phyloP scores from a whole-genome alignment of 2,797 vertebrate genomes.

The Borostomias antarcticus region DNA sequence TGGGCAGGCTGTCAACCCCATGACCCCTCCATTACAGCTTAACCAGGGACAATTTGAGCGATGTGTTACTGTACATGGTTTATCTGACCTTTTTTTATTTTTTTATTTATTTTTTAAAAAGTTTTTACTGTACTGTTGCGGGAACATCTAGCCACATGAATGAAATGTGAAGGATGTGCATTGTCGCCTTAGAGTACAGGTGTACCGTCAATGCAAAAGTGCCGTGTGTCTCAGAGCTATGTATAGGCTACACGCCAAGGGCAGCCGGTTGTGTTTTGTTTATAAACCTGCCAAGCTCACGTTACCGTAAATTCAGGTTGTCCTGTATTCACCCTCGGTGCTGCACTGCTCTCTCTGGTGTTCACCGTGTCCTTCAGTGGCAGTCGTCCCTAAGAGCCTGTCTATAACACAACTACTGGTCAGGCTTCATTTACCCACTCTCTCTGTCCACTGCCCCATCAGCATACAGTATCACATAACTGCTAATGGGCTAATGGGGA shows the following conservation, averaged over 20 bases:
- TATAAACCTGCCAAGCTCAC: slow-evolving; percentile 54
- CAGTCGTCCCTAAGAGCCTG: slow-evolving; percentile 54
- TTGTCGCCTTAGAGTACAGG: too few species aligned
- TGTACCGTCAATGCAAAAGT: background rate
- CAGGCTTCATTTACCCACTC: slow-evolving; percentile 77
- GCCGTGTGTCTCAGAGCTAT: slow-evolving; percentile 17
- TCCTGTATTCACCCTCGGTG: slow-evolving; percentile 25
- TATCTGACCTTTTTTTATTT: slow-evolving; percentile 32
- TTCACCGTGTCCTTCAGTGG: slow-evolving; percentile 47
- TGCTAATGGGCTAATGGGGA: slow-evolving; percentile 72
- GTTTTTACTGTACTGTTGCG: slow-evolving; percentile 28
- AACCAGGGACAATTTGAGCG: slow-evolving; percentile 77
- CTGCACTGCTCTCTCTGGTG: slow-evolving; percentile 40
- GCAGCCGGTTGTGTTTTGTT: slow-evolving; percentile 49
- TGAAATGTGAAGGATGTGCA: too few species aligned
- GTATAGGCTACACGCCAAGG: slow-evolving; percentile 44
- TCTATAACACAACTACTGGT: slow-evolving; percentile 70
- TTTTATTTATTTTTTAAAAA: too few species aligned
- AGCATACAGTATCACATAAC: slow-evolving; percentile 79
- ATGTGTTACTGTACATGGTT: slow-evolving; percentile 62
- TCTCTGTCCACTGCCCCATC: slow-evolving; percentile 73
- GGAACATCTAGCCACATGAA: too few species aligned
- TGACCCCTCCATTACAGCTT: slow-evolving; percentile 71
- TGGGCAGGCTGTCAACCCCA: slow-evolving; percentile 66
- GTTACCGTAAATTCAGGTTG: slow-evolving; percentile 56